phyloP scores from a whole-genome alignment of 2,888 invertebrate species.

The Ferdinandea cuprea region DNA sequence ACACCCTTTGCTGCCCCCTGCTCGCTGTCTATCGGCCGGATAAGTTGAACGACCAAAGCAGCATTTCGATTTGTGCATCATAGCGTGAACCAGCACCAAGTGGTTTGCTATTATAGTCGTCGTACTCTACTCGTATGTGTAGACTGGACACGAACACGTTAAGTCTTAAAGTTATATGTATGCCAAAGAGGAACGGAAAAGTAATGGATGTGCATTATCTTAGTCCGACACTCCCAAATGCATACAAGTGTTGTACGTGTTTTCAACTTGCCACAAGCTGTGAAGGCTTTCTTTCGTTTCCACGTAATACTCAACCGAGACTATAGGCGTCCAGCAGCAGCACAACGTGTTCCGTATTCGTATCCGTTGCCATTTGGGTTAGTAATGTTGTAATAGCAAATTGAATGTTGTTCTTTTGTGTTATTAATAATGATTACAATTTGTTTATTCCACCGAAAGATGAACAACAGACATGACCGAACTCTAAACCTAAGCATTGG shows the following conservation, averaged over 20 bases:
- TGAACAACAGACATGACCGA: not conserved
- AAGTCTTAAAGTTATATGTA: not conserved
- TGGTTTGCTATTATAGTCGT: conserved; percentile 2
- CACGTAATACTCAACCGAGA: not conserved
- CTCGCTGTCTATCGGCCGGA: not conserved
- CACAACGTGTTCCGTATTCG: not conserved
- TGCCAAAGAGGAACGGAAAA: not conserved
- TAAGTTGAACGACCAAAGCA: conserved; percentile 44
- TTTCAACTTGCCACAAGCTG: not conserved
- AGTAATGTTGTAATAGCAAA: conserved; percentile 6
- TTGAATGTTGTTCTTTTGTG: conserved; percentile 27
- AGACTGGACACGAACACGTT: conserved; percentile 16
- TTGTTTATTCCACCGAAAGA: conserved; percentile 6
- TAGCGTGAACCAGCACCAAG: conserved; percentile 25
- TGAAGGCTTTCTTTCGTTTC: not conserved
- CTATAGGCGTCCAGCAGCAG: not conserved
- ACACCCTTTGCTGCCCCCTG: not conserved
- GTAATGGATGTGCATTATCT: conserved; percentile 4
- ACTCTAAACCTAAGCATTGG: not conserved
- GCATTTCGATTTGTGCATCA: conserved; percentile 31
- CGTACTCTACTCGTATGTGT: not conserved
- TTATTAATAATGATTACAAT: conserved; percentile 21
- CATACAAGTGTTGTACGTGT: not conserved
- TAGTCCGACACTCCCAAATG: not conserved
- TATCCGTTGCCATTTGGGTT: conserved; percentile 10